Base-by-base conservation (phyloP, 2,113 vertebrate species). In the Elephas maximus region DNA sequence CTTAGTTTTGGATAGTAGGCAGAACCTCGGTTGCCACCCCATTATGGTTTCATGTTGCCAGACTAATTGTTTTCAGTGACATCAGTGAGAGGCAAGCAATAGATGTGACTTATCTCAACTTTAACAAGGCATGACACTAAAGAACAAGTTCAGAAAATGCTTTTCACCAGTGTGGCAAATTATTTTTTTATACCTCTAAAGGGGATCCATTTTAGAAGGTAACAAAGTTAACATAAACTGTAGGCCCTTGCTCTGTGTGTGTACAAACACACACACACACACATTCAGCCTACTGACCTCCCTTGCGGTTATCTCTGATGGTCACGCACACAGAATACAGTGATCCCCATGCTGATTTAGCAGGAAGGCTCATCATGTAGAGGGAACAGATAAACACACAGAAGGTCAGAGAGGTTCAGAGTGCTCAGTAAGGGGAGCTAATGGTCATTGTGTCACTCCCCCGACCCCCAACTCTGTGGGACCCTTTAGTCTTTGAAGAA, bases 81-180 rank as follows among this genome's bases (percentile, higher is more conserved):
- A 95, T 96, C 93, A 84, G 2, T 91, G 86, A 45, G 44, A 95
- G 71, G 69, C 60, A 94, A 88, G 91, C 63, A 86, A 30, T 96
- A 87, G 37, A 94, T 33, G 23, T 97, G 93, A 96, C 96, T 97
- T 93, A 89, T 96, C 95, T 97, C 95, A 91, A 8, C 30, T 18
- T 89, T 97, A 93, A 97, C 94, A 91, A 94, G 63, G 57, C 79
- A 12, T 93, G 95, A 62, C 94, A 92, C 45, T 74, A 30, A 92
- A 87, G 95, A 96, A 69, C 69, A 95, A 87, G 95, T 86, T 96
- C 37, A 45, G 77, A 94, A 95, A 92, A 63, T 96, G 86, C 91
- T 97, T 30, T 94, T 94, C 83, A 93, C 53, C 30, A 94, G 57
- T 44, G 90, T 17, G 45, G 82, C 74, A 90, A 81, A 91, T 91